Evolutionary conservation across 2,888 invertebrate species (phyloP).

Genomic region (Harpalus rubripes): DNA sequence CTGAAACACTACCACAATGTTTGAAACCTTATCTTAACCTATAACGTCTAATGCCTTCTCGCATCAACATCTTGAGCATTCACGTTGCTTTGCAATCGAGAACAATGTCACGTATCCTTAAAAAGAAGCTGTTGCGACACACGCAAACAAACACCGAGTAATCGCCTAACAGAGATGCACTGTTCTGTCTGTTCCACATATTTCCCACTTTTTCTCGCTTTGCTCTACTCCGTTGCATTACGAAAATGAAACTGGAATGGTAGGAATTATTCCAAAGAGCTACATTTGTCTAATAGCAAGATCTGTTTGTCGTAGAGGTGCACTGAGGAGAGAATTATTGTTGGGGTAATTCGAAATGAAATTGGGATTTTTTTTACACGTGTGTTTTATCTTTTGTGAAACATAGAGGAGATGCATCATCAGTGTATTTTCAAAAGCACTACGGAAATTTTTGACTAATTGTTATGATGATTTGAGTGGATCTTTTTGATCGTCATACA

Average conservation of each 20-base stretch:
- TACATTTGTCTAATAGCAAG: constrained; percentile 32
- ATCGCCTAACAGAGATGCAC: background rate
- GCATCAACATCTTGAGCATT: too few relatives aligned
- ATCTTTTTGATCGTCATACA: too few relatives aligned
- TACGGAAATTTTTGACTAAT: too few relatives aligned
- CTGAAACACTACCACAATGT: too few relatives aligned
- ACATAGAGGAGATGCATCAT: too few relatives aligned
- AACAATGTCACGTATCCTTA: too few relatives aligned
- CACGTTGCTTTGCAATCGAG: too few relatives aligned
- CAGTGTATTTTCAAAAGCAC: too few relatives aligned
- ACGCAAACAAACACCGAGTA: constrained; percentile 11
- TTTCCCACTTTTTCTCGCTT: constrained; percentile 23
- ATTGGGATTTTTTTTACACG: background rate
- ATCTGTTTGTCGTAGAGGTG: constrained; percentile 10
- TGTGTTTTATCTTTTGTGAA: constrained; percentile 1
- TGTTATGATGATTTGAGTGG: too few relatives aligned
- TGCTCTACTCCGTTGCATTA: constrained; percentile 15
- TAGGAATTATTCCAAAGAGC: constrained; percentile 22
- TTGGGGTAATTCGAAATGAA: background rate
- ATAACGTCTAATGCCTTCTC: too few relatives aligned
- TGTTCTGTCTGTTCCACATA: background rate
- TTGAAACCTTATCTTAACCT: too few relatives aligned
- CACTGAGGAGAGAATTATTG: constrained; percentile 22
- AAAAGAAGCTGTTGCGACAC: background rate
- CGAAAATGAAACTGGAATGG: constrained; percentile 43